phyloP scores from a whole-genome alignment of 2,888 invertebrate species.

The Calephelis perditalis region DNA sequence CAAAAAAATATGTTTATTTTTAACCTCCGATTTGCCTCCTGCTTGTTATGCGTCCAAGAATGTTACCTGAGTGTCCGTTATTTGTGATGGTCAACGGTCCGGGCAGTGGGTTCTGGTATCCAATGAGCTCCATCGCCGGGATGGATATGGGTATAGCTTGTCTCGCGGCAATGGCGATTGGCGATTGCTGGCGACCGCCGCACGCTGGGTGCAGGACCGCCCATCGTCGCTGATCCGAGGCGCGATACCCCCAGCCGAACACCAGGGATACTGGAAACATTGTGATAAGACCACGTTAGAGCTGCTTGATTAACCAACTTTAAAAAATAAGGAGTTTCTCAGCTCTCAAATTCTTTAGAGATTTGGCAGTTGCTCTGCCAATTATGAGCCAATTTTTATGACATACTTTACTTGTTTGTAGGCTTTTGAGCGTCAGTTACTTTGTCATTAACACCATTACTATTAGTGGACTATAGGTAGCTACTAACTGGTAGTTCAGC shows the following conservation, averaged over 20 bases:
- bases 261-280: conserved; percentile 41
- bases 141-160: conserved; percentile 81
- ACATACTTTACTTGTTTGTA: too few relatives aligned
- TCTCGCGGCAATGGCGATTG: conserved; percentile 80
- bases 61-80: conserved; percentile 82
- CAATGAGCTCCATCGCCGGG: conserved; percentile 84
- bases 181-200: conserved; percentile 82
- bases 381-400: too few relatives aligned
- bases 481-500: too few relatives aligned
- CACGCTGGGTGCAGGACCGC: conserved; percentile 79
- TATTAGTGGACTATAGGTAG: too few relatives aligned
- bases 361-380: background rate
- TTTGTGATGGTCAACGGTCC: conserved; percentile 81
- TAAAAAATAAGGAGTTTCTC: too few relatives aligned
- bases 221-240: conserved; percentile 82
- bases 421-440: too few relatives aligned
- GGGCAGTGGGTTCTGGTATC: conserved; percentile 83
- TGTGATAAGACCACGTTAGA: background rate
- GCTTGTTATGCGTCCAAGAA: too few relatives aligned
- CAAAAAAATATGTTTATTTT: too few relatives aligned
- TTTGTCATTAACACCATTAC: too few relatives aligned
- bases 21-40: too few relatives aligned
- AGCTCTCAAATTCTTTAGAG: background rate
- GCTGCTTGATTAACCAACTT: too few relatives aligned
- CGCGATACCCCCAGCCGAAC: conserved; percentile 79